A percentile compares a stretch with the other conserved stretches of the same genome.
phyloP scores from a whole-genome alignment of 2,888 invertebrate genomes.

The Leptarthrus brevirostris region DNA sequence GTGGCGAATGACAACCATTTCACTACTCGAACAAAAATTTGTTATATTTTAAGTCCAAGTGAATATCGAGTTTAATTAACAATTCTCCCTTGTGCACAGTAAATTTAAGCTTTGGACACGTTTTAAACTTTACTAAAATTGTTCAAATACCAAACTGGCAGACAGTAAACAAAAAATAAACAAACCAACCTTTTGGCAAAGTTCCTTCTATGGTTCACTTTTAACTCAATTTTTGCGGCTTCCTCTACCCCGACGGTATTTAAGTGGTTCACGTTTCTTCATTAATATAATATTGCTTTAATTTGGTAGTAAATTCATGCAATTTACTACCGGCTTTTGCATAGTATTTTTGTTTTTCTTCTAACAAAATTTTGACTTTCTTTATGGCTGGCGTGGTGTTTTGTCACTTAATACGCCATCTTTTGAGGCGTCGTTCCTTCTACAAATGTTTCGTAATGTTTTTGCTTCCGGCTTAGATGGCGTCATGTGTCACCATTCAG shows the following conservation, averaged over 20 bases:
- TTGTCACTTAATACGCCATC: constrained; percentile 61
- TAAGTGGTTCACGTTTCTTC: constrained; percentile 45
- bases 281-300: constrained; percentile 17
- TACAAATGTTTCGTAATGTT: constrained; percentile 55
- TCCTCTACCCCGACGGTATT: constrained; percentile 15
- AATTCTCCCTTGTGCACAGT: too few species aligned
- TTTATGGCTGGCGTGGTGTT: constrained; percentile 47
- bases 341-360: constrained; percentile 37
- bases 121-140: too few species aligned
- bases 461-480: constrained; percentile 58
- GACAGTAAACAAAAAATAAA: constrained; percentile 33
- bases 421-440: constrained; percentile 61
- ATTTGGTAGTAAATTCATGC: constrained; percentile 21
- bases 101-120: too few species aligned
- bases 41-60: not conserved
- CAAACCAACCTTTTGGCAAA: constrained; percentile 30
- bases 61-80: too few species aligned
- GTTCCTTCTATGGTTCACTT: constrained; percentile 8
- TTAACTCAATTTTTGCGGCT: constrained; percentile 28
- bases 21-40: not conserved
- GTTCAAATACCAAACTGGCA: too few species aligned
- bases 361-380: constrained; percentile 36
- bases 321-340: constrained; percentile 34
- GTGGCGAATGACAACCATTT: not conserved
- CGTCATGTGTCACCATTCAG: constrained; percentile 49